Evolutionary conservation across 1,140 invertebrate species (phyloP).

Genomic region (Eriosoma lanigerum): DNA sequence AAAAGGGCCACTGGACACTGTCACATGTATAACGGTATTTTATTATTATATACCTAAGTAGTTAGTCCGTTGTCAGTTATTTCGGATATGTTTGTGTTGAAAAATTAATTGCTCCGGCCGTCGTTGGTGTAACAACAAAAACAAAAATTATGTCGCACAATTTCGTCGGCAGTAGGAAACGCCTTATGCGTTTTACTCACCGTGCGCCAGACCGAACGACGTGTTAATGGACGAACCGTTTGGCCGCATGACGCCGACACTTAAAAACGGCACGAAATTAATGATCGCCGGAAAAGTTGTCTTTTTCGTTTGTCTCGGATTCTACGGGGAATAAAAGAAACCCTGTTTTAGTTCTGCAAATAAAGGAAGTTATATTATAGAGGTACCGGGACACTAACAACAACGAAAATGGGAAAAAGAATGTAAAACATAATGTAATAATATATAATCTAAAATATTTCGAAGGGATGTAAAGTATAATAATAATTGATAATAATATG

Average conservation of each 20-base stretch:
- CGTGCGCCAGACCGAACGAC: not conserved
- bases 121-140: not conserved
- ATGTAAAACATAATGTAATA: no score
- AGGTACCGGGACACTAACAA: no score
- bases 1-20: no score
- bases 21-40: no score
- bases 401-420: no score
- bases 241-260: constrained; percentile 42
- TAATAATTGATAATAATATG: no score
- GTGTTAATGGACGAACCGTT: constrained; percentile 45
- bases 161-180: not conserved
- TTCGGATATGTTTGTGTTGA: constrained; percentile 28
- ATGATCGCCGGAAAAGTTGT: not conserved
- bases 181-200: not conserved
- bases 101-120: constrained; percentile 36
- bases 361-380: no score
- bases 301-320: not conserved
- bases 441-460: no score
- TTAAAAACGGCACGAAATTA: constrained; percentile 25
- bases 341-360: not conserved
- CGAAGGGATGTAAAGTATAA: no score
- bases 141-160: constrained; percentile 17
- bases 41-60: not conserved
- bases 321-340: not conserved
- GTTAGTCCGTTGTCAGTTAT: constrained; percentile 32